A percentile compares a stretch with the other conserved stretches of the same genome.
Conservation (phyloP, 1,140 invertebrate species). For the Sesamia nonagrioides region DNA sequence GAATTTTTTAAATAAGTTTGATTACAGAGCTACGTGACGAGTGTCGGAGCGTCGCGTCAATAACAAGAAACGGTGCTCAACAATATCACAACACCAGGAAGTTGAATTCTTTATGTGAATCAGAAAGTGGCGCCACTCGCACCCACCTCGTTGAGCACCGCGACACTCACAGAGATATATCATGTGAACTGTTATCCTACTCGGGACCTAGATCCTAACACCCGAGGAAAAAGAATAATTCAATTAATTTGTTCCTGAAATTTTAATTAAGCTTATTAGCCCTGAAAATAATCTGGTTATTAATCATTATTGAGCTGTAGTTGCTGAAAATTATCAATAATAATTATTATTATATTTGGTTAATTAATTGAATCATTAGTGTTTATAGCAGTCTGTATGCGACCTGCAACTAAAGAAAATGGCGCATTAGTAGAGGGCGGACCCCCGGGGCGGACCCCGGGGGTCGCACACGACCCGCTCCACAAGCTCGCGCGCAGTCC, state of each 20-base stretch:
- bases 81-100: too few relatives aligned
- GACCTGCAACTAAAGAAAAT: conserved; percentile 78
- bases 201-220: conserved; percentile 64
- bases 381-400: conserved; percentile 59
- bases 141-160: neutral
- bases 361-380: conserved; percentile 67
- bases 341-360: conserved; percentile 55
- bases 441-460: neutral
- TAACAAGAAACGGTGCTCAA: too few relatives aligned
- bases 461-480: neutral
- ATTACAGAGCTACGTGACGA: neutral
- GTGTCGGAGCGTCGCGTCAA: too few relatives aligned
- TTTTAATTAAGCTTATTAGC: conserved; percentile 75
- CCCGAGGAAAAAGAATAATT: conserved; percentile 76
- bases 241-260: conserved; percentile 78
- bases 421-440: conserved; percentile 68
- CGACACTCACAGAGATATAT: neutral
- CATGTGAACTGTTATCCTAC: conserved; percentile 2
- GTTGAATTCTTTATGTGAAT: too few relatives aligned
- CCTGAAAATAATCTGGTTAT: conserved; percentile 83
- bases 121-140: too few relatives aligned
- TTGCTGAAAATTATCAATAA: conserved; percentile 76
- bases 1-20: too few relatives aligned
- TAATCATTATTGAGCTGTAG: conserved; percentile 63
- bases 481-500: too few relatives aligned